Percentiles rank a stretch among this genome's conserved stretches.
Evolutionary conservation across 2,888 invertebrate species (phyloP).

Genomic region (Drosophila buzzatii): DNA sequence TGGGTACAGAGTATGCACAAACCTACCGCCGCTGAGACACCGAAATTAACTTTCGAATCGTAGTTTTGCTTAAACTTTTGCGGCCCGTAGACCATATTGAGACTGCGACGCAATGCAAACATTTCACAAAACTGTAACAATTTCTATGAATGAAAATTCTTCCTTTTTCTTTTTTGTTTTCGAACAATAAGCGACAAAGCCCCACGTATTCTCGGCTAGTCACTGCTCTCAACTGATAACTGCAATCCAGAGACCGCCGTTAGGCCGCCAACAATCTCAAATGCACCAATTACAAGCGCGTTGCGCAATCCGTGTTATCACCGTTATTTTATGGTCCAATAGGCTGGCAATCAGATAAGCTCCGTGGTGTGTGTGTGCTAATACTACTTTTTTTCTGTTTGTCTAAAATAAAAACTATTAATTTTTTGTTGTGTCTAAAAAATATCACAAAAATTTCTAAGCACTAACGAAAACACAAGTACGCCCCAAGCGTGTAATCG

Average conservation of each 20-base stretch:
- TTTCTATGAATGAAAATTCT: slow-evolving; percentile 43
- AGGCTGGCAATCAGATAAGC: slow-evolving; percentile 49
- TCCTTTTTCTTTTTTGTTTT: not conserved
- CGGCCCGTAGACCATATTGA: slow-evolving; percentile 37
- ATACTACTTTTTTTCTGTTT: not conserved
- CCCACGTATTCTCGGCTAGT: slow-evolving; percentile 27
- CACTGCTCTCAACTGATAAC: slow-evolving; percentile 57
- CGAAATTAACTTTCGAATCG: slow-evolving; percentile 63
- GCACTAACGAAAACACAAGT: slow-evolving; percentile 27
- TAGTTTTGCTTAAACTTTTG: slow-evolving; percentile 35
- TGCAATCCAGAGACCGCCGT: slow-evolving; percentile 46
- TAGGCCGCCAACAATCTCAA: slow-evolving; percentile 30
- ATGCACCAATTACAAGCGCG: slow-evolving; percentile 46
- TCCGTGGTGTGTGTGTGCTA: slow-evolving; percentile 19
- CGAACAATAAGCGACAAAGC: not conserved
- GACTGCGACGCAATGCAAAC: slow-evolving; percentile 64
- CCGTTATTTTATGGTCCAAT: slow-evolving; percentile 28
- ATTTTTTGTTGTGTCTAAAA: not conserved
- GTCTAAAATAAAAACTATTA: slow-evolving; percentile 1
- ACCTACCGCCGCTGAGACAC: slow-evolving; percentile 64
- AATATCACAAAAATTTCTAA: slow-evolving; percentile 13
- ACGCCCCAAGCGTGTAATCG: slow-evolving; percentile 51
- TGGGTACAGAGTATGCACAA: slow-evolving; percentile 12
- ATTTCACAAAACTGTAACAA: slow-evolving; percentile 36
- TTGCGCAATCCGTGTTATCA: slow-evolving; percentile 74